Percentiles rank a stretch among this genome's conserved stretches.
These are phyloP conservation scores for Peromyscus attwateri DNA, from an alignment of 2,797 vertebrate genomes.

Conservation along the genomic window DNA sequence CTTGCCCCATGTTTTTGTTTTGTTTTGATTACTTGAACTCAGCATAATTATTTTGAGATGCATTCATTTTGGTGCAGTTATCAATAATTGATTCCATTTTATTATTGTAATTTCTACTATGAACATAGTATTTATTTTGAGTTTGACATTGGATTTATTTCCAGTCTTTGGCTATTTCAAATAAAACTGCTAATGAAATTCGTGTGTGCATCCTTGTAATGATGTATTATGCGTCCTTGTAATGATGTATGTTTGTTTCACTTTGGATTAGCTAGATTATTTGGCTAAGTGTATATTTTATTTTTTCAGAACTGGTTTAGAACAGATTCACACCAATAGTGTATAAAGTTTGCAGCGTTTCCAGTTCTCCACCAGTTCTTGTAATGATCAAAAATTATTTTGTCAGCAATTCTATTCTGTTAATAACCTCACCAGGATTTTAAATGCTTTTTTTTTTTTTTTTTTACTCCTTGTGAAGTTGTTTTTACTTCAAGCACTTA, in stretches of 20 bases:
- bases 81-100: not conserved
- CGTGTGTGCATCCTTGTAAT: not conserved
- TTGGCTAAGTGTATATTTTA: not conserved
- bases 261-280: not conserved
- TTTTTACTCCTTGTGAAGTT: not conserved
- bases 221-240: not conserved
- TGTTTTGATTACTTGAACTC: slow-evolving; percentile 15
- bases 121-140: not conserved
- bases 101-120: not conserved
- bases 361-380: not conserved
- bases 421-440: not conserved
- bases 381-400: not conserved
- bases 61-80: not conserved
- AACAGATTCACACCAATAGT: not conserved
- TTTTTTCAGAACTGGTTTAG: not conserved
- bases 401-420: not conserved
- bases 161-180: slow-evolving; percentile 7
- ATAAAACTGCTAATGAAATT: not conserved
- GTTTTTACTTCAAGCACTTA: not conserved
- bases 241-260: not conserved
- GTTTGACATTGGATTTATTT: not conserved
- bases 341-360: not conserved
- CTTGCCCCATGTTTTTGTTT: not conserved
- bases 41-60: not conserved
- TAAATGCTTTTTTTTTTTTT: not conserved